Base-by-base conservation (phyloP, 2,888 invertebrate genomes). In the Tholera decimalis region DNA sequence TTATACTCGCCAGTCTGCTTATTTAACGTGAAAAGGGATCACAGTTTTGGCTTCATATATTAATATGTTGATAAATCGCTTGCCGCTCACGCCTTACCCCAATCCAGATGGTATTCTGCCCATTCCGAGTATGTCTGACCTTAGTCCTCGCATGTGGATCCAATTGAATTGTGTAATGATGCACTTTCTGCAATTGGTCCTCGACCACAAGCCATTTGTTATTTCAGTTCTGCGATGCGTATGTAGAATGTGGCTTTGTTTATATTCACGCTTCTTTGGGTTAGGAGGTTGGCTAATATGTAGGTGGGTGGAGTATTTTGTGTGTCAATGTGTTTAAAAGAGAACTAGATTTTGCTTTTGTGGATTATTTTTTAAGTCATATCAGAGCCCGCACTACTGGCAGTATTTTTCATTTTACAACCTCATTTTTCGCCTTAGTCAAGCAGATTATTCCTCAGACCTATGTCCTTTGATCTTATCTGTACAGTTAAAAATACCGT, bases 81-180 rank as follows among this genome's bases (percentile, higher is more conserved):
- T 0, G 44, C 28, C 33, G 26, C 67, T 78, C 18, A 6, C 50
- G 2, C 3, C 51, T 81, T 70, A 57, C 0, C 55, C 79, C 81
- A 67, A 26, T 30, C 30, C 20, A 13, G 26, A 28, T 50, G 24
- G 15, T 51, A 56, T 70, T 76, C 58, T 59, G 44, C 65, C 7
- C 56, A 65, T 46, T 41, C 37, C 28, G 22, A 65, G 66, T 75
- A 67, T 67, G 71, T 69, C 72, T 84, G 87, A 87, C 88, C 88
- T 84, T 82, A 80, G 76, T 77, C 80, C 80, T 79, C 75, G 62
- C 91, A 90, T 88, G 76, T 89, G 90, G 82, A 79, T 79, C 80
- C 86, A 88, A 91, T 91, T 89, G 85, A 83, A 85, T 84, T 85
- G 80, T 82, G 73, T 74, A 82, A 77, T 69, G 77, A 75, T 73